Evolutionary conservation across 2,888 invertebrate genomes (phyloP).

Genomic region (Pristionchus entomophagus): DNA sequence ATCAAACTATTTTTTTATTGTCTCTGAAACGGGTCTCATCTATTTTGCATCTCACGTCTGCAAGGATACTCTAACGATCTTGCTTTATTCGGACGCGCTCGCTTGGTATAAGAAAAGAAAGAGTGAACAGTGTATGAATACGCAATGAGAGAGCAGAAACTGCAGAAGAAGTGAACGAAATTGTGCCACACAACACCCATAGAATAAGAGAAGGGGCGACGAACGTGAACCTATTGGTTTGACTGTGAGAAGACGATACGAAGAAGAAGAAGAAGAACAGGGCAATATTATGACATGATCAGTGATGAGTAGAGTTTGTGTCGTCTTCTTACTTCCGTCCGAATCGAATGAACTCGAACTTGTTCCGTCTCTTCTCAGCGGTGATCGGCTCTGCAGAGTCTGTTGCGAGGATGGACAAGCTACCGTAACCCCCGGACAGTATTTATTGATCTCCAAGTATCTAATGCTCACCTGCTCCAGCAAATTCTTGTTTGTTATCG

Average conservation of each 20-base stretch:
- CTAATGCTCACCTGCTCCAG: background rate
- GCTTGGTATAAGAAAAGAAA: background rate
- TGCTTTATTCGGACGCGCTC: constrained; percentile 17
- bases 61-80: background rate
- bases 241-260: too few species aligned
- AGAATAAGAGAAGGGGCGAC: background rate
- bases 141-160: background rate
- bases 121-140: background rate
- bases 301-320: background rate
- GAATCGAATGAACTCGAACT: constrained; percentile 76
- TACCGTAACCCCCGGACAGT: too few species aligned
- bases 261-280: background rate
- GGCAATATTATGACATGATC: constrained; percentile 40
- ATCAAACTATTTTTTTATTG: too few species aligned
- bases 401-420: background rate
- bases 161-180: background rate
- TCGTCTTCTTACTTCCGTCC: constrained; percentile 62
- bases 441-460: too few species aligned
- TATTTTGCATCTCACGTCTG: too few species aligned
- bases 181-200: background rate
- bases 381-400: constrained; percentile 45
- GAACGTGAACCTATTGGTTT: constrained; percentile 34
- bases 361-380: constrained; percentile 75
- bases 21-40: too few species aligned
- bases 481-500: background rate